phyloP scores from a whole-genome alignment of 2,113 vertebrate species.

The Oreocharis arfaki region DNA sequence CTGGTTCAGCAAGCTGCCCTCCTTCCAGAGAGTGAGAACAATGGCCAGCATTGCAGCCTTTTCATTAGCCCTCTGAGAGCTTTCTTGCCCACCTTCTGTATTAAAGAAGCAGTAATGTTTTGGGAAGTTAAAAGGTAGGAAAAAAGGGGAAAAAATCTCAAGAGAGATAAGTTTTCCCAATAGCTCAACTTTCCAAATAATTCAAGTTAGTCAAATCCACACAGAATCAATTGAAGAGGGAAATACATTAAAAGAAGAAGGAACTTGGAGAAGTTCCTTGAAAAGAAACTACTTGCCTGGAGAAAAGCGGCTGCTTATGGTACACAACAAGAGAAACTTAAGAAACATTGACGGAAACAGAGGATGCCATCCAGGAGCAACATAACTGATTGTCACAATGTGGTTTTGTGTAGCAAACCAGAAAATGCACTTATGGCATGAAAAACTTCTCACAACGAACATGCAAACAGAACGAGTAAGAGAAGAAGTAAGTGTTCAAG shows the following conservation, averaged over 20 bases:
- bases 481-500: not conserved
- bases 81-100: not conserved
- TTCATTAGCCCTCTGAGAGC: not conserved
- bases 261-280: not conserved
- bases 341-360: not conserved
- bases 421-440: not conserved
- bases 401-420: not conserved
- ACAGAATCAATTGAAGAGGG: not conserved
- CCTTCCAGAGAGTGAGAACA: not conserved
- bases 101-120: not conserved
- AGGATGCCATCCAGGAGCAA: not conserved
- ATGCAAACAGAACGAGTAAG: not conserved
- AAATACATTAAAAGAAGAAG: not conserved
- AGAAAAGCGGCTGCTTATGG: not conserved
- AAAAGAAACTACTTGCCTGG: not conserved
- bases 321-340: not conserved
- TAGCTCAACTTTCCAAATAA: not conserved
- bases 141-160: not conserved
- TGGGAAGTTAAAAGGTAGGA: not conserved
- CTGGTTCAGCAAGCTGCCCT: not conserved
- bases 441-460: not conserved
- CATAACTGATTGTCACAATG: not conserved
- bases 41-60: not conserved
- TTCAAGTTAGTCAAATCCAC: not conserved
- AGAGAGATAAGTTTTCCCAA: not conserved